Evolutionary conservation across 2,888 invertebrate species (phyloP), one percentile per base, ranked within the genome.

Genomic region (Drosophila fulvimacula): DNA sequence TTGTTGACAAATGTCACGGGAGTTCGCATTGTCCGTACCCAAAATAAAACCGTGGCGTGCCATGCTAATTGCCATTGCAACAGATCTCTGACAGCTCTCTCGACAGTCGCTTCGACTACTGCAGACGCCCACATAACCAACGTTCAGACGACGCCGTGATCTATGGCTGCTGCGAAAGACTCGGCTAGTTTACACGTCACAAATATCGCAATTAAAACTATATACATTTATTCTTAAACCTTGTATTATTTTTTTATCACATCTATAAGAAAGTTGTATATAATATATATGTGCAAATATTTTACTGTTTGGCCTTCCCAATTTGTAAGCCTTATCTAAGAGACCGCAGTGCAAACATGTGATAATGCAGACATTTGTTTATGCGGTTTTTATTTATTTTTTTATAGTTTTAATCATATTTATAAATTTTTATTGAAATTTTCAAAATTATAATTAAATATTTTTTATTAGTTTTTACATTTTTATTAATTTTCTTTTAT

Each of bases 41-140:
- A 15, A 52, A 52, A 38, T 38, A 52, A 52, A 52, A 52, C 52
- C 34, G 59, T 58, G 69, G 66, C 62, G 67, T 69, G 74, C 60
- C 76, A 86, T 83, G 89, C 87, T 84, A 88, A 86, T 84, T 88
- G 82, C 70, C 75, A 66, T 60, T 74, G 79, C 79, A 78, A 74
- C 71, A 65, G 21, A 21, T 52, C 44, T 69, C 71, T 74, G 89
- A 86, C 84, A 81, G 82, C 59, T 66, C 61, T 59, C 72, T 69
- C 70, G 81, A 79, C 81, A 83, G 70, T 70, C 66, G 49, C 69
- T 38, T 51, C 67, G 72, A 69, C 86, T 83, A 73, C 86, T 73
- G 82, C 52, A 17, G 56, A 58, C 85, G 52, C 66, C 71, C 42
- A 66, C 72, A 39, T 60, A 65, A 7, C 27, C 57, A 51, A 7